Percentiles rank a stretch among this genome's conserved stretches.
These are phyloP conservation scores for Drosophila hamatofila DNA, from an alignment of 2,888 invertebrate genomes.

Conservation along the genomic window DNA sequence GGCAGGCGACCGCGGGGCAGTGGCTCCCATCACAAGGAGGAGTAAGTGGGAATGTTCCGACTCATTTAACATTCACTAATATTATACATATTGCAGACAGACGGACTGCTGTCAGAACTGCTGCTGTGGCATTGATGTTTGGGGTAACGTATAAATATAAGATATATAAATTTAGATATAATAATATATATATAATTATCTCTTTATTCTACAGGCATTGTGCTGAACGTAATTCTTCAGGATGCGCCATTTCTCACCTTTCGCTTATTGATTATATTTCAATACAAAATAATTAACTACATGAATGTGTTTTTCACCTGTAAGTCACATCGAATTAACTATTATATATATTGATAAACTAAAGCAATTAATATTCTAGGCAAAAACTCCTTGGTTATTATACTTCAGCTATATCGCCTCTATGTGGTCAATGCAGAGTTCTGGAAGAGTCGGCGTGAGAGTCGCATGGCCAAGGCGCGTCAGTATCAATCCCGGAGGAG, in stretches of 20 bases:
- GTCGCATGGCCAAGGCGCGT: conserved; percentile 73
- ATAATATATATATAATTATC: neutral
- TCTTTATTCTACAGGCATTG: conserved; percentile 86
- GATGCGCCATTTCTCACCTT: conserved; percentile 96
- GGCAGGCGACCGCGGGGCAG: conserved; percentile 91
- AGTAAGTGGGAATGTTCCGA: conserved; percentile 58
- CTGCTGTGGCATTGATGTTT: conserved; percentile 95
- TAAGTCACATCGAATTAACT: conserved; percentile 86
- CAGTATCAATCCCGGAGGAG: conserved; percentile 78
- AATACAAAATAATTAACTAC: conserved; percentile 95
- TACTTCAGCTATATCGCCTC: conserved; percentile 93
- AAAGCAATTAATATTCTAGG: conserved; percentile 64
- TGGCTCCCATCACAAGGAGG: conserved; percentile 79
- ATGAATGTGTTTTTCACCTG: conserved; percentile 99
- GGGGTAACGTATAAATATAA: conserved; percentile 85
- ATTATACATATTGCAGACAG: conserved; percentile 48
- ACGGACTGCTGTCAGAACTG: conserved; percentile 87
- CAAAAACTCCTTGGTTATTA: conserved; percentile 93
- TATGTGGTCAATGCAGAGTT: conserved; percentile 92
- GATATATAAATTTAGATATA: neutral
- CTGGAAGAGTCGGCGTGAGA: conserved; percentile 84
- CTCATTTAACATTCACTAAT: neutral
- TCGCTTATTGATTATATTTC: conserved; percentile 93
- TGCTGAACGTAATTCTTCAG: conserved; percentile 93
- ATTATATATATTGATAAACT: rapidly evolving